Conservation (phyloP, 2,888 invertebrate genomes). For the Dolichomitus sp. region DNA sequence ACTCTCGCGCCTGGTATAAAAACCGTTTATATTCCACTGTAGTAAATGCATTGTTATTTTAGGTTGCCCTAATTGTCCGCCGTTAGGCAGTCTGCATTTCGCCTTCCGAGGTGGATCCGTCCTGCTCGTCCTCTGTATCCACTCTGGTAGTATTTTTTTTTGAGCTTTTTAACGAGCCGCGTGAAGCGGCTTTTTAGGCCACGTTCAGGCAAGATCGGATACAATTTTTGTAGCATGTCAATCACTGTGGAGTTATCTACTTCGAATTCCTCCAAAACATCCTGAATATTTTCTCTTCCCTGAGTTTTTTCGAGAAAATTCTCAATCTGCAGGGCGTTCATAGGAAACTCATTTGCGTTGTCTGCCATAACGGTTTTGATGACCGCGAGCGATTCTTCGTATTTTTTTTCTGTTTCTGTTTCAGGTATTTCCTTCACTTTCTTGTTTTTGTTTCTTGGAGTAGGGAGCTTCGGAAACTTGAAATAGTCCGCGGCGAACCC, state of each 20-base stretch:
- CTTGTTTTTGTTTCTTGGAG: neutral
- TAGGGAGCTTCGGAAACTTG: conserved; percentile 21
- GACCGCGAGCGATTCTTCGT: neutral
- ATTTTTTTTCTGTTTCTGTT: conserved; percentile 9
- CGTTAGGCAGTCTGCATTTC: neutral
- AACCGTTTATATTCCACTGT: conserved; percentile 56
- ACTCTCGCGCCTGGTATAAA: conserved; percentile 13
- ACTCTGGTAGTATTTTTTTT: neutral
- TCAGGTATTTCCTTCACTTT: neutral
- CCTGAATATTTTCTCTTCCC: conserved; percentile 28
- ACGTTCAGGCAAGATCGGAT: conserved; percentile 12
- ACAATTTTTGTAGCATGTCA: conserved; percentile 15
- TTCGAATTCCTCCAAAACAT: conserved; percentile 25
- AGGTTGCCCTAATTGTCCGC: neutral
- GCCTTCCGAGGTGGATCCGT: conserved; percentile 7
- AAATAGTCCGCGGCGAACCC: neutral
- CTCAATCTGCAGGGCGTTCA: conserved; percentile 13
- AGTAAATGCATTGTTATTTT: conserved; percentile 38
- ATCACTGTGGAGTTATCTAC: conserved; percentile 6
- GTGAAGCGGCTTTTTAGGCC: conserved; percentile 26
- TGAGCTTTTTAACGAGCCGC: conserved; percentile 39
- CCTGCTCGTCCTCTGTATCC: conserved; percentile 6
- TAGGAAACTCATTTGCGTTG: conserved; percentile 9
- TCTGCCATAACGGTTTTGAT: neutral
- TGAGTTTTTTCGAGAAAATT: conserved; percentile 31